Conservation (phyloP, 2,797 vertebrate genomes). For the Nannoperca australis region DNA sequence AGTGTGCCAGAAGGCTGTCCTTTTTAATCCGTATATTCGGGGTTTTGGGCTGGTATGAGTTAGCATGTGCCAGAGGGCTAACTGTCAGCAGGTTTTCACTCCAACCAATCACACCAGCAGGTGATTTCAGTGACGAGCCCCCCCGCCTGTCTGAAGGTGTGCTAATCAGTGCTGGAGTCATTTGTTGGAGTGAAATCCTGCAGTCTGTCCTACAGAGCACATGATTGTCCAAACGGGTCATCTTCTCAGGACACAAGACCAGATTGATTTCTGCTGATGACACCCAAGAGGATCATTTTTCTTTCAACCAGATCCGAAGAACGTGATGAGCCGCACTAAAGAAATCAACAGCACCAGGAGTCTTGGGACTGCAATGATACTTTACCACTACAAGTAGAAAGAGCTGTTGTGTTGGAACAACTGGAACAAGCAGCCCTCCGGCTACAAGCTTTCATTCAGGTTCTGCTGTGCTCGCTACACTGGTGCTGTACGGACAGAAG, state of each 20-base stretch:
- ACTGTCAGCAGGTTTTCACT: neutral
- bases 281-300: neutral
- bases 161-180: slow-evolving; percentile 24
- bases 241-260: slow-evolving; percentile 11
- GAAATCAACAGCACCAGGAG: neutral
- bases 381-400: neutral
- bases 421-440: neutral
- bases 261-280: slow-evolving; percentile 46
- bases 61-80: neutral
- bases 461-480: neutral
- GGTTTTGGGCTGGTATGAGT: neutral
- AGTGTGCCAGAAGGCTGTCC: neutral
- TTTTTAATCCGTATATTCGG: neutral
- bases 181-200: neutral
- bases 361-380: neutral
- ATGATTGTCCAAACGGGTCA: neutral
- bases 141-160: neutral
- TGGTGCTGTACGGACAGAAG: neutral
- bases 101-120: neutral
- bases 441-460: no score
- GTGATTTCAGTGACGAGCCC: neutral
- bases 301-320: neutral
- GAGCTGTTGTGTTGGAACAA: neutral
- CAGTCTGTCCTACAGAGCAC: neutral
- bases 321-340: slow-evolving; percentile 14